Base-by-base conservation (phyloP, 2,113 vertebrate genomes). In the Pan paniscus region DNA sequence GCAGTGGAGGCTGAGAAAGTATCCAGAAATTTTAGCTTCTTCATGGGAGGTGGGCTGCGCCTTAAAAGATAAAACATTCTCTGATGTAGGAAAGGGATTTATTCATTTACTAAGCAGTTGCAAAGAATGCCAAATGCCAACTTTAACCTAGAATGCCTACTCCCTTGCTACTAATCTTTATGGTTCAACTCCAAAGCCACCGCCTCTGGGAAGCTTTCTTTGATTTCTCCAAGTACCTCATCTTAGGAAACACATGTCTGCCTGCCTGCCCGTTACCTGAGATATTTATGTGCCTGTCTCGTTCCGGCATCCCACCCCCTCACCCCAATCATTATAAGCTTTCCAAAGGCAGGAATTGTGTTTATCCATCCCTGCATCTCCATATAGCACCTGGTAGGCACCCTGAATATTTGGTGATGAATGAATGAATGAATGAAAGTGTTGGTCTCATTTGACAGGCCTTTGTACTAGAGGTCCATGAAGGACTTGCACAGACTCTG, bases 381-480 rank as follows among this genome's bases (percentile, higher is more conserved):
- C 46, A 70, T 43, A 73, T 6, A 73, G 59, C 35, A 87, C 64
- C 46, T 73, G 84, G 70, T 90, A 81, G 91, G 96, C 80, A 67
- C 55, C 50, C 52, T 89, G 55, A 72, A 22, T 79, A 94, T 89
- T 89, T 73, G 52, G 70, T 93, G 67, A 35, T 79, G 93, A 97
- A 93, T 97, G 96, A 98, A 93, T 97, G 96, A 98, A 97, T 97
- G 97, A 97, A 97, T 98, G 96, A 90, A 97, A 98, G 90, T 67
- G 72, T 96, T 95, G 95, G 81, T 83, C 79, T 68, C 76, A n/a
- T 97, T 96, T 17, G 96, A 93, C 96, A 97, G 90, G 94, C 67
- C 88, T 97, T 97, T 98, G 95, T 98, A 94, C 91, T 84, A 97
- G 94, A 97, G 88, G 96, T 95, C 90, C 94, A 80, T 95, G 97